phyloP scores from a whole-genome alignment of 2,113 vertebrate species.

The Pipa parva region DNA sequence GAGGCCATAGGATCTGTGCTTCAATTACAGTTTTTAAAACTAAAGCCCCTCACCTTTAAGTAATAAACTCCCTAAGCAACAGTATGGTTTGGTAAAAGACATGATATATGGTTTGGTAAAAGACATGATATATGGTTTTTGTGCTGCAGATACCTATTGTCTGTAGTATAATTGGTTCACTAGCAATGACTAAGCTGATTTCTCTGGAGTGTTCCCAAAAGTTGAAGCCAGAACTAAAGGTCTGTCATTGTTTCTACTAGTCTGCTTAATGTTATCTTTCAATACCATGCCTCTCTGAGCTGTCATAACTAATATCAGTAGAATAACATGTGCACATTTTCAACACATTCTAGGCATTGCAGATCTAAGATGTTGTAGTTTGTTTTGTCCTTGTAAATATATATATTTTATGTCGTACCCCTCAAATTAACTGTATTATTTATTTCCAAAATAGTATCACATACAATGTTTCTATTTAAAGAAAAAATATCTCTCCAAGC shows the following conservation, averaged over 20 bases:
- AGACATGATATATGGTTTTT: background rate
- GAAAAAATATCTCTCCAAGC: too few relatives aligned
- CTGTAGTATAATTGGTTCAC: background rate
- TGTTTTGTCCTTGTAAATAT: too few relatives aligned
- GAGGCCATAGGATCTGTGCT: too few relatives aligned
- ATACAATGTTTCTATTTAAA: too few relatives aligned
- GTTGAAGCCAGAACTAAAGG: background rate
- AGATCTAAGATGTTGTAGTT: too few relatives aligned
- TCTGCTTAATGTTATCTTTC: background rate
- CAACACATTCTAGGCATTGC: background rate
- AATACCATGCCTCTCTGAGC: background rate
- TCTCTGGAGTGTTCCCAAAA: background rate
- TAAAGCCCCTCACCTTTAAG: too few relatives aligned
- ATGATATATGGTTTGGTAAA: background rate
- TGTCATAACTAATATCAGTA: background rate
- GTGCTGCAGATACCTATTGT: background rate
- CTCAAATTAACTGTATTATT: too few relatives aligned
- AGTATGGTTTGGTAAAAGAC: too few relatives aligned
- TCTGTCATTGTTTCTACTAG: background rate
- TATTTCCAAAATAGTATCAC: too few relatives aligned
- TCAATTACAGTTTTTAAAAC: too few relatives aligned
- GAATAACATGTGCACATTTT: background rate
- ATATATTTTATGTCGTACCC: too few relatives aligned
- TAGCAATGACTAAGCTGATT: background rate
- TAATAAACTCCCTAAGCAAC: too few relatives aligned